Evolutionary conservation across 1,140 invertebrate genomes (phyloP).

Genomic region (Brachionus rubens): DNA sequence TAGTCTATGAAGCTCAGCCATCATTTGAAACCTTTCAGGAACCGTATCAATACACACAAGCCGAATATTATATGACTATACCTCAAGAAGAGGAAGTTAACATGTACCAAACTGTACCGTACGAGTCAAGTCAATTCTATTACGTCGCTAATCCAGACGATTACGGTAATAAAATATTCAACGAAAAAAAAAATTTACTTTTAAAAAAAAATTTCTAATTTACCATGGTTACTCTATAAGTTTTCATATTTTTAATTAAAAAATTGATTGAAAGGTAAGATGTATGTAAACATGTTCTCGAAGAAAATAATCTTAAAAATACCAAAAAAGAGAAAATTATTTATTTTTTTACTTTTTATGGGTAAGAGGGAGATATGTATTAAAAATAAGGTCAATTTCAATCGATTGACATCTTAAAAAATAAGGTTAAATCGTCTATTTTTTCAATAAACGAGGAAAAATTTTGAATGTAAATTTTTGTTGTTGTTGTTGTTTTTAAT

Average conservation of each 20-base stretch:
- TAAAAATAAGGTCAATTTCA: too few relatives aligned
- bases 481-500: too few relatives aligned
- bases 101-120: background rate
- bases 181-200: background rate
- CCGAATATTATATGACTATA: conserved; percentile 1
- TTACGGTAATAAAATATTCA: conserved; percentile 12
- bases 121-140: background rate
- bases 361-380: too few relatives aligned
- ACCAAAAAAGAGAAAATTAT: too few relatives aligned
- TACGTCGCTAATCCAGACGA: conserved; percentile 31
- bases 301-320: too few relatives aligned
- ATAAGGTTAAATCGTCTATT: too few relatives aligned
- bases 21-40: too few relatives aligned
- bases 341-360: too few relatives aligned
- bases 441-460: too few relatives aligned
- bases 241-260: background rate
- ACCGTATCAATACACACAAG: too few relatives aligned
- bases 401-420: too few relatives aligned
- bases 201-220: background rate
- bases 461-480: too few relatives aligned
- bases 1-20: conserved; percentile 9
- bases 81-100: background rate
- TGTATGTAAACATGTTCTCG: background rate
- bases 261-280: conserved; percentile 5
- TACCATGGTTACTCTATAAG: conserved; percentile 18